These are phyloP conservation scores for Neoarius graeffei DNA, from an alignment of 2,113 vertebrate genomes.

Conservation along the genomic window DNA sequence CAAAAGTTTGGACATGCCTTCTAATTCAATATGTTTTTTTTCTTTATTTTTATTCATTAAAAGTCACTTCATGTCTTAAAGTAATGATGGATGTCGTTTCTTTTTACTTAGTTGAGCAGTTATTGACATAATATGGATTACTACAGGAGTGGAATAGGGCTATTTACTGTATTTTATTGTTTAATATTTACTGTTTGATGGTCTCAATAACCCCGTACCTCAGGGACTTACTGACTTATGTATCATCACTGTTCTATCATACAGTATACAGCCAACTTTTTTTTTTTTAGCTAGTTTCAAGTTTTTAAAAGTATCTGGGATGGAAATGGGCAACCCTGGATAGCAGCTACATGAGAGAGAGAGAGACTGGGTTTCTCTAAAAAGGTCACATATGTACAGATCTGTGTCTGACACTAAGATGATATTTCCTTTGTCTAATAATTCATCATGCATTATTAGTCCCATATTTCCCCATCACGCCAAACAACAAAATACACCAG, in stretches of 20 bases:
- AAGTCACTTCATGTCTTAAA: too few species aligned
- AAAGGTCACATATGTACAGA: constrained; percentile 20
- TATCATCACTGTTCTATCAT: neutral
- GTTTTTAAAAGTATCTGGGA: neutral
- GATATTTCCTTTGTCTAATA: neutral
- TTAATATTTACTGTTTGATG: too few species aligned
- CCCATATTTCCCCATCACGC: neutral
- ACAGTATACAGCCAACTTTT: neutral
- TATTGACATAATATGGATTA: too few species aligned
- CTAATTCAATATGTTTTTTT: too few species aligned
- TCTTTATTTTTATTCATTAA: too few species aligned
- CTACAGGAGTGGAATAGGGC: too few species aligned
- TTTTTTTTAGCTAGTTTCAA: neutral
- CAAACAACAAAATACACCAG: neutral
- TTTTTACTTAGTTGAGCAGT: too few species aligned
- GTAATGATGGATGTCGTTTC: too few species aligned
- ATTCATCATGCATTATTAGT: neutral
- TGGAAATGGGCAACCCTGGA: neutral
- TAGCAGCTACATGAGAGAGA: neutral
- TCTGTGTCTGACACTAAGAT: neutral
- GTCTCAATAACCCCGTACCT: too few species aligned
- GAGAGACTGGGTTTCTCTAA: neutral
- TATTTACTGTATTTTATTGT: too few species aligned
- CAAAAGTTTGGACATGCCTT: too few species aligned
- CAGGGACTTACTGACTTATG: too few species aligned